Percentiles rank a stretch among this genome's conserved stretches.
These are phyloP conservation scores for Eclectus roratus DNA, from an alignment of 2,113 vertebrate genomes.

Conservation along the genomic window DNA sequence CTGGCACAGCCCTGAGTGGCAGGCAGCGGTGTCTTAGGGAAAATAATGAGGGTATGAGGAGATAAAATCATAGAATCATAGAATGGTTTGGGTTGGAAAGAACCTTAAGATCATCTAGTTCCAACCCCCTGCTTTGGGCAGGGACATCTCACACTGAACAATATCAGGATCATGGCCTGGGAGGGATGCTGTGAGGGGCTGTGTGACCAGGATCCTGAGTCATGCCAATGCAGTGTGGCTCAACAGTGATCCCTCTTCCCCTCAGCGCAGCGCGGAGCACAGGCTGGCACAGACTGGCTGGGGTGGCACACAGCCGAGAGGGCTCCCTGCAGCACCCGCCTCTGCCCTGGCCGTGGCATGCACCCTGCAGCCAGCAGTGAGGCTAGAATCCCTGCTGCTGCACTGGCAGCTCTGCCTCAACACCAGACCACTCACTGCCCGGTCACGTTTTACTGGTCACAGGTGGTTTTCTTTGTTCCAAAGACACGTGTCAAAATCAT, in stretches of 20 bases:
- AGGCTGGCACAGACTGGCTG: not conserved
- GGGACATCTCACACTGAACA: not conserved
- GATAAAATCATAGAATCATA: not conserved
- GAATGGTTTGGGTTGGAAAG: not conserved
- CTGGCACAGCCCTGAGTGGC: not conserved
- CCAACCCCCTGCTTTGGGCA: not conserved
- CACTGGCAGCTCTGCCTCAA: accelerated
- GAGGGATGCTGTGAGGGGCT: not conserved
- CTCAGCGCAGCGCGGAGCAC: accelerated
- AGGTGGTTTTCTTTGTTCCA: not conserved
- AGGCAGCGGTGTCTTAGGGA: not conserved
- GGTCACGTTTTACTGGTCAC: not conserved
- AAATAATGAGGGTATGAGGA: not conserved
- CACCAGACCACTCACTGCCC: accelerated
- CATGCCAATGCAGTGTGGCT: accelerated
- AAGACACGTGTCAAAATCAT: not conserved
- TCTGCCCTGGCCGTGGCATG: not conserved
- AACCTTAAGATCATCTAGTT: not conserved
- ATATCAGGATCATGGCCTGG: not conserved
- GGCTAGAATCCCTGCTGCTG: not conserved
- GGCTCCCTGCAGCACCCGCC: not conserved
- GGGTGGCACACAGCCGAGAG: not conserved
- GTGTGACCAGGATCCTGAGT: not conserved
- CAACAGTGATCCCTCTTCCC: accelerated
- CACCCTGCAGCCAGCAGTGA: not conserved